phyloP scores from a whole-genome alignment of 2,797 vertebrate genomes.

The Sphenopsis melanotis region DNA sequence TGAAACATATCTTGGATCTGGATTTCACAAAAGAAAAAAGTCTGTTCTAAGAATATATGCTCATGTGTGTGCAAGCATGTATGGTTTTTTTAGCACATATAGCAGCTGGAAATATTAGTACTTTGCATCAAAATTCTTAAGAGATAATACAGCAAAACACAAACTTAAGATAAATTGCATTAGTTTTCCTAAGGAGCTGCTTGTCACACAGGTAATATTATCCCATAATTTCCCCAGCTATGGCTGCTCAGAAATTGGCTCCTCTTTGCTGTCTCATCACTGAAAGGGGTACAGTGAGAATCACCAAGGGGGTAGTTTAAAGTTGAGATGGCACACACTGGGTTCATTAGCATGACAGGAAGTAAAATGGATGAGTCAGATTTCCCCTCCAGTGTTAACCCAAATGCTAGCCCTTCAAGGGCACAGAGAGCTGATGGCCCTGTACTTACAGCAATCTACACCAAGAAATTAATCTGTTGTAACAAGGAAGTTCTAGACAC shows the following conservation, averaged over 20 bases:
- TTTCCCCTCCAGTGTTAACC: background rate
- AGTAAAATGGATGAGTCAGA: background rate
- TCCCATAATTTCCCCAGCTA: background rate
- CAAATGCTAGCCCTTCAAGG: background rate
- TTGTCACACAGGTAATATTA: background rate
- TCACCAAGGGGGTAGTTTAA: background rate
- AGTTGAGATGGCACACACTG: background rate
- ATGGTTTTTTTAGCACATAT: accelerated
- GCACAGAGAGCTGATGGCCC: background rate
- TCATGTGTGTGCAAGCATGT: accelerated
- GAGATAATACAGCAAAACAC: background rate
- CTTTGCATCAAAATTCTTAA: background rate
- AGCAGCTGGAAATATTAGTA: background rate
- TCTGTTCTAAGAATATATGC: background rate
- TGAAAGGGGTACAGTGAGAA: background rate
- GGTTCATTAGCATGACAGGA: background rate
- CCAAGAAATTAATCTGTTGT: background rate
- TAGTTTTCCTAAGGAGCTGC: background rate
- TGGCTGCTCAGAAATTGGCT: background rate
- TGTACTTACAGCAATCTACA: background rate
- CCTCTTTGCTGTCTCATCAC: background rate
- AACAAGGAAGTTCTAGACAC: background rate
- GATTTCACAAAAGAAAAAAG: background rate
- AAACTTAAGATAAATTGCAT: background rate
- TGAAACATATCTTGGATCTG: accelerated